Conservation (phyloP, 2,113 vertebrate genomes). For the Rhea americana region DNA sequence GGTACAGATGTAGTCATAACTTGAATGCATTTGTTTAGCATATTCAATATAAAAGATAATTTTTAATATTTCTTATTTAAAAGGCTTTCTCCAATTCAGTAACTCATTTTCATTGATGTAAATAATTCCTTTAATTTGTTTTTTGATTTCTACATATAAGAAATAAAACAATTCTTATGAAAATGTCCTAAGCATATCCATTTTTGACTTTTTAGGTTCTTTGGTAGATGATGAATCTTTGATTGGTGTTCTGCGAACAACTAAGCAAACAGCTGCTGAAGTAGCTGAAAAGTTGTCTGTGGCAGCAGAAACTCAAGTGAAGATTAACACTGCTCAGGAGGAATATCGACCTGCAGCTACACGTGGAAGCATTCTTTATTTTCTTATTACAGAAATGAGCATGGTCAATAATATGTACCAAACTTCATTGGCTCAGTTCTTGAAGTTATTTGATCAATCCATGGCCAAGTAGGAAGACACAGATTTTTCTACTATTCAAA, state of each 20-base stretch:
- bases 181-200: background rate
- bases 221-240: constrained; percentile 82
- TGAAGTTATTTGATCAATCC: constrained; percentile 81
- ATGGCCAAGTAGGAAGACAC: constrained; percentile 71
- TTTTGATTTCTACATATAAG: background rate
- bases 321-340: constrained; percentile 79
- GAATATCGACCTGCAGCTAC: constrained; percentile 81
- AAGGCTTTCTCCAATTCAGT: background rate
- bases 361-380: constrained; percentile 82
- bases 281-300: constrained; percentile 80
- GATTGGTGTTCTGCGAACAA: constrained; percentile 77
- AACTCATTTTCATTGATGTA: background rate
- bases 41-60: background rate
- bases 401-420: constrained; percentile 85
- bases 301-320: constrained; percentile 79
- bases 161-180: background rate
- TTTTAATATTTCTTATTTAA: background rate
- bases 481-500: background rate
- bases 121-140: background rate
- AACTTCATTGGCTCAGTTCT: constrained; percentile 80
- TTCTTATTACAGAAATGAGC: constrained; percentile 83
- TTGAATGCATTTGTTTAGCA: background rate
- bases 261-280: constrained; percentile 79
- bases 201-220: constrained; percentile 69
- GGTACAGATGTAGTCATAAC: background rate